Base-by-base conservation (phyloP, 2,797 vertebrate genomes). In the Astyanax mexicanus region DNA sequence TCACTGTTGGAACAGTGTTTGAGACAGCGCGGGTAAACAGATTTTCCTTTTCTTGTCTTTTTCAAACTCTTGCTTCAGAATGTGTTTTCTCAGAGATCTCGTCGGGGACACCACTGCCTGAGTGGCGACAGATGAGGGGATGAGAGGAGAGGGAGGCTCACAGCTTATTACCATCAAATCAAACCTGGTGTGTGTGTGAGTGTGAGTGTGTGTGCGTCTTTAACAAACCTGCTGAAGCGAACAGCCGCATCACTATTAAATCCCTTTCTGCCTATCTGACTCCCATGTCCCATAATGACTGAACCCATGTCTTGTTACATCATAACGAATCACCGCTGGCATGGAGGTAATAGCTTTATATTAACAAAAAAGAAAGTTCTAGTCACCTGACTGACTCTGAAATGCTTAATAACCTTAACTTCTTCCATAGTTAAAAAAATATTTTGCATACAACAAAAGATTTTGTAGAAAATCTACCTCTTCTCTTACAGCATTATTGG, bases 291-390 rank as follows among this genome's bases (percentile, higher is more conserved):
- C 69, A 68, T 69, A 68, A 78, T 68, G 47, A 78, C 71, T 69
- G 55, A 77, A 66, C 37, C 74, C 69, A 77, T 77, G 76, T 71
- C 65, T 52, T 70, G 71, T 71, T 77, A 75, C 61, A 77, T 72
- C 71, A 64, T 80, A 38, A 38, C 44, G n/a, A 80, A 69, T 78
- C 62, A 45, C 9, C 25, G 12, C 49, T 69, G 42, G 29, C 9
- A n/a, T 6, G 38, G 12, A 32, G 70, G 55, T 32, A 25, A 70
- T 54, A 69, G 35, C 49, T 55, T 23, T 27, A 52, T 35, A 8
- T 27, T 27, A 21, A n/a, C 54, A 6, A 47, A 52, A n/a, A 21
- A 47, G 21, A 52, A 7, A 15, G 1, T 32, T 29, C 32, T 11
- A 12, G 52, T 27, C 52, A 25, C 11, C 25, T 25, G 12, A 25